These are phyloP conservation scores for Crocidura indochinensis DNA, from an alignment of 2,797 vertebrate genomes.

Conservation along the genomic window DNA sequence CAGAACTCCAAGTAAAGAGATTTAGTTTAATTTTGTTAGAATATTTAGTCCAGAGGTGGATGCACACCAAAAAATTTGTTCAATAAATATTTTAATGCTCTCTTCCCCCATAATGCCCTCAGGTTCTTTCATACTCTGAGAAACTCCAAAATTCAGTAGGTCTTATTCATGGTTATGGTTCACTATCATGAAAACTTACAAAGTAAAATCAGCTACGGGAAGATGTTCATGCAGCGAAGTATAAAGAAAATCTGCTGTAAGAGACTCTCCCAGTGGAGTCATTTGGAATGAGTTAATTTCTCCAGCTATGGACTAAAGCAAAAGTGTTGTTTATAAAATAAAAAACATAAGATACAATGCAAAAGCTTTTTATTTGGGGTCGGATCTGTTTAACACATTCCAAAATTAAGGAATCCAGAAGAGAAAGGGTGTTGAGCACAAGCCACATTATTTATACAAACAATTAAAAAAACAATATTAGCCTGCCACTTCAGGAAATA, in stretches of 20 bases:
- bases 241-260: neutral
- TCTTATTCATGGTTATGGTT: neutral
- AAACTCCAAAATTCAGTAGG: neutral
- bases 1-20: neutral
- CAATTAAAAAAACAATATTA: neutral
- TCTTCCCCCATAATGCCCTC: neutral
- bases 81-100: neutral
- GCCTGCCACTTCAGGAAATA: neutral
- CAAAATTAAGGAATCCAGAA: neutral
- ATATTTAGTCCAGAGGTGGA: neutral
- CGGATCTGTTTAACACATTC: neutral
- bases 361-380: neutral
- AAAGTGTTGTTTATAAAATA: neutral
- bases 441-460: neutral
- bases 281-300: neutral
- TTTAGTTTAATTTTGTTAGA: constrained; percentile 4
- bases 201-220: neutral
- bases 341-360: neutral
- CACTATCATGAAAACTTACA: neutral
- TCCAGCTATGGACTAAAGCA: neutral
- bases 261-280: neutral
- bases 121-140: neutral
- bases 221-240: neutral
- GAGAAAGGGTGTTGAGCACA: neutral
- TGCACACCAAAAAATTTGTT: neutral